Percentiles rank a stretch among this genome's conserved stretches.
Conservation (phyloP, 1,140 invertebrate species). For the Drosophila sturtevanti region DNA sequence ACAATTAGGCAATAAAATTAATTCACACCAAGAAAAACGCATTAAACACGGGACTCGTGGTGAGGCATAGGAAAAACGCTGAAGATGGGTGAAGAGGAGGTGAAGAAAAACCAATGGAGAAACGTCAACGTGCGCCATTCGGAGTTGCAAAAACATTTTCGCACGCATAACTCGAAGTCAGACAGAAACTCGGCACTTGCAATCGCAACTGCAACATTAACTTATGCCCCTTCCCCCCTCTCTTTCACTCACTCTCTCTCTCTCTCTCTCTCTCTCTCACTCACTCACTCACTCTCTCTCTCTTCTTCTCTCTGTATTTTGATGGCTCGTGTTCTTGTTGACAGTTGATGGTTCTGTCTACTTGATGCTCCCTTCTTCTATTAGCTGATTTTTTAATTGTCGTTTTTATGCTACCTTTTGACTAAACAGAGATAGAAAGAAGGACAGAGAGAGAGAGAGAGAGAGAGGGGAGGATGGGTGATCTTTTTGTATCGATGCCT, state of each 20-base stretch:
- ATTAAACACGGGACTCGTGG: slow-evolving; percentile 43
- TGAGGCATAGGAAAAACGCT: slow-evolving; percentile 17
- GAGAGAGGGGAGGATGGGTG: neutral
- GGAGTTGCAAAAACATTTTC: slow-evolving; percentile 57
- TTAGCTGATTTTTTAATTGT: slow-evolving; percentile 37
- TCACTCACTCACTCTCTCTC: no score
- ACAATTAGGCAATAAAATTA: slow-evolving; percentile 68
- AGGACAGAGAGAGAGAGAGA: neutral
- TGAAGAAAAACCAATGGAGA: slow-evolving; percentile 8
- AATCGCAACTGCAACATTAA: neutral
- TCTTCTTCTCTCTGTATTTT: neutral
- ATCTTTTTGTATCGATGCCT: slow-evolving; percentile 33
- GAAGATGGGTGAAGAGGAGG: no score
- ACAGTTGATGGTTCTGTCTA: slow-evolving; percentile 32
- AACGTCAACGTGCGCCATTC: slow-evolving; percentile 1
- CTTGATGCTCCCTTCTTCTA: neutral
- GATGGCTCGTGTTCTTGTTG: slow-evolving; percentile 51
- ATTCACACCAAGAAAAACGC: slow-evolving; percentile 65
- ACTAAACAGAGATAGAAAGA: neutral
- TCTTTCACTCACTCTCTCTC: neutral
- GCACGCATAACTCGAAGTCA: slow-evolving; percentile 55
- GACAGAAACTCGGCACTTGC: slow-evolving; percentile 42
- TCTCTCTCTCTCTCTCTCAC: neutral
- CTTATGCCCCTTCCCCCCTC: no score
- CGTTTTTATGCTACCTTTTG: slow-evolving; percentile 33